Conservation (phyloP, 2,113 vertebrate species). For the Noturus placidus region DNA sequence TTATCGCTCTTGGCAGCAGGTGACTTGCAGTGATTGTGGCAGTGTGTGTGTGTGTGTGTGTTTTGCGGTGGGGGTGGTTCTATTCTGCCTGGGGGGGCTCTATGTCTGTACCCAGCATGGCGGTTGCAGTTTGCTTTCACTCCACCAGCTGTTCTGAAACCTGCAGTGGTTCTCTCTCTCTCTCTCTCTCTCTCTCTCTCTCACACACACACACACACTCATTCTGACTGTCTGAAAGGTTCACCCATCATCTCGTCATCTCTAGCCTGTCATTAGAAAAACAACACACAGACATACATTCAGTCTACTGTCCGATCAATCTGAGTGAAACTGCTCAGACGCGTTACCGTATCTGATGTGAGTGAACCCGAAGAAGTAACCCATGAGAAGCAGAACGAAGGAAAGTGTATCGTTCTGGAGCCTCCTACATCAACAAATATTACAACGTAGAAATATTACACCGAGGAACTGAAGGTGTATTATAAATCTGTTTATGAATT, state of each 20-base stretch:
- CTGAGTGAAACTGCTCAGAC: not conserved
- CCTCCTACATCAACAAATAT: not conserved
- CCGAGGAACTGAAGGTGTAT: not conserved
- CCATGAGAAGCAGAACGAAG: not conserved
- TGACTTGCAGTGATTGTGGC: conserved; percentile 48
- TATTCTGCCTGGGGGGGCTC: conserved; percentile 52
- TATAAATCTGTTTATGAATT: not conserved
- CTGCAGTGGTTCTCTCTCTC: conserved; percentile 49
- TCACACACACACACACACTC: conserved; percentile 10
- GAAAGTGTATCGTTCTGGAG: not conserved
- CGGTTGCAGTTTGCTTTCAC: conserved; percentile 52
- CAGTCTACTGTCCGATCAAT: not conserved
- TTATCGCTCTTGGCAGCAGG: conserved; percentile 49
- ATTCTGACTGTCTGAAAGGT: conserved; percentile 16
- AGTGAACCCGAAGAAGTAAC: not conserved
- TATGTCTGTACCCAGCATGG: conserved; percentile 48
- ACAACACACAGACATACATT: not conserved
- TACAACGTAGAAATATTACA: not conserved
- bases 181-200: conserved; percentile 20
- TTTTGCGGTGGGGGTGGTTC: conserved; percentile 49
- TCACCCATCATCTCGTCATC: conserved; percentile 14
- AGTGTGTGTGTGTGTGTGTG: conserved; percentile 47
- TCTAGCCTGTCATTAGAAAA: conserved; percentile 15
- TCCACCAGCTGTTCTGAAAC: conserved; percentile 53
- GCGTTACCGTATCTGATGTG: not conserved